Base-by-base conservation (phyloP, 2,113 vertebrate genomes). In the Ailuropoda melanoleuca region DNA sequence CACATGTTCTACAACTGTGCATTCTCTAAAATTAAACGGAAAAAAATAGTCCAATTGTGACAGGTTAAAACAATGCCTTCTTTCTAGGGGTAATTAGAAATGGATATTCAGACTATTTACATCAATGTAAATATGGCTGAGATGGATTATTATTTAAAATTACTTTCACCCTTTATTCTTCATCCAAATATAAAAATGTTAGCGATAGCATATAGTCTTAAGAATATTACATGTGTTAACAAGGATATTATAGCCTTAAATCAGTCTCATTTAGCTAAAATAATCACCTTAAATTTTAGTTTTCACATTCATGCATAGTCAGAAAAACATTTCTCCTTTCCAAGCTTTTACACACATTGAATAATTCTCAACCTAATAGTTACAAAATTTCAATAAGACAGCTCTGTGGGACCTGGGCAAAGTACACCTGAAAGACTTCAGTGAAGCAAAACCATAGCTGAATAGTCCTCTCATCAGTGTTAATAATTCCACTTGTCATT, bases 81-180 rank as follows among this genome's bases (percentile, higher is more conserved):
- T 87, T 95, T 48, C 31, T 8, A 15, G 17, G 8, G 88, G 31
- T 48, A 80, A 80, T 56, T 58, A 46, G 24, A 14, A 94, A 37
- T 5, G 31, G 34, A 66, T 92, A 93, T 72, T 56, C 81, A 94
- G 1, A 75, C 1, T 60, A 48, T 68, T 23, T 56, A 84, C 56
- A 77, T 19, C n/a, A 26, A 0, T 15, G 1, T n/a, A 56, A 70
- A 5, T 0, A 66, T 53, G 37, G 10, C 58, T n/a, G 37, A 64
- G 43, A 43, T 11, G 11, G 50, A 18, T 4, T 48, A 2, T 43
- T 93, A 84, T 13, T 0, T 24, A 74, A 85, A 70, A 75, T 95
- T 97, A 92, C 10, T 50, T 70, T 7, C 58, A 70, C 7, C 0
- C 7, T 9, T 56, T 55, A 6, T 48, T 74, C 88, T 31, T 64